Conservation (phyloP, 2,113 vertebrate genomes). For the Paracanthobrama guichenoti region DNA sequence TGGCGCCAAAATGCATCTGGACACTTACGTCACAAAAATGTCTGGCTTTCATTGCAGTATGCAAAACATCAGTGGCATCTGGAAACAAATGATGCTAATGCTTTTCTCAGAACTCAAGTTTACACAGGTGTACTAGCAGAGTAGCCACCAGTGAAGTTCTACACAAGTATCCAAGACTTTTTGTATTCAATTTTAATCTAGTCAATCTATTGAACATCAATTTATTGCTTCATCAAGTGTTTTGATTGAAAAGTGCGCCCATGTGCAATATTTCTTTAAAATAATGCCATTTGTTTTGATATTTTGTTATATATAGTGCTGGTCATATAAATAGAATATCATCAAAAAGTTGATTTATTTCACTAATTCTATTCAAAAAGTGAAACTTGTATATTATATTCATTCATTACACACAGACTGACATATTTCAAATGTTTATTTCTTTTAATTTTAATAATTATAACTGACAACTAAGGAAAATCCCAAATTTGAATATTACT, state of each 20-base stretch:
- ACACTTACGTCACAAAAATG: not conserved
- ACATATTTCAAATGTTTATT: too few relatives aligned
- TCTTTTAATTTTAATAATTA: too few relatives aligned
- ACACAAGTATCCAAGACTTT: not conserved
- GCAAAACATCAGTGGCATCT: not conserved
- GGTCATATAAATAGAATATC: too few relatives aligned
- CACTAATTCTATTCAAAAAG: too few relatives aligned
- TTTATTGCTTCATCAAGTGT: not conserved
- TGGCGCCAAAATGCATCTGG: not conserved
- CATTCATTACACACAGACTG: too few relatives aligned
- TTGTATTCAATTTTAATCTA: not conserved
- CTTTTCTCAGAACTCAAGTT: not conserved
- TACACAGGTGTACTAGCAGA: not conserved
- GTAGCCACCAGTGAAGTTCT: not conserved
- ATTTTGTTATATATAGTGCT: not conserved
- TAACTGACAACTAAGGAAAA: too few relatives aligned
- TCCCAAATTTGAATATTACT: too few relatives aligned
- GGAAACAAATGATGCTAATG: not conserved
- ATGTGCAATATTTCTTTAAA: not conserved
- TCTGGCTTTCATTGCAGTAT: not conserved
- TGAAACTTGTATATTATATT: too few relatives aligned
- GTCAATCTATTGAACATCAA: not conserved
- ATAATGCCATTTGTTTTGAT: not conserved
- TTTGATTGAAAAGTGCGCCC: not conserved
- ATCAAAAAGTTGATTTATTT: too few relatives aligned